These are phyloP conservation scores for Acestrorhynchus altus DNA, from an alignment of 2,797 vertebrate species.

Conservation along the genomic window DNA sequence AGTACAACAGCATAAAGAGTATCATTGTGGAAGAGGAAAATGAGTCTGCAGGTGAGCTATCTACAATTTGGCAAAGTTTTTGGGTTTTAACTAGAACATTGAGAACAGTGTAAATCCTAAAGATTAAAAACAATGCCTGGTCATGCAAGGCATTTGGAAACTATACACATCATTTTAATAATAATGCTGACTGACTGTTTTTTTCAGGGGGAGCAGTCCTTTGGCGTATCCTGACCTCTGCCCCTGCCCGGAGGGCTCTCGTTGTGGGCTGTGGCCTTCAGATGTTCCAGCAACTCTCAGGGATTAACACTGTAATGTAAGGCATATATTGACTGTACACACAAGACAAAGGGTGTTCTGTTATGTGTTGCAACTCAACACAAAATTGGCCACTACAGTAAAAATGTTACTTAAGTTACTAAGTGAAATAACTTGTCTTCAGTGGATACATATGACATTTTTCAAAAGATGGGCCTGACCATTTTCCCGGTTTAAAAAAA, in stretches of 20 bases:
- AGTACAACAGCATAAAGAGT: constrained; percentile 87
- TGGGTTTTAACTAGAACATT: background rate
- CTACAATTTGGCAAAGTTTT: background rate
- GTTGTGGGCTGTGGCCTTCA: constrained; percentile 93
- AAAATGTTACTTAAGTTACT: background rate
- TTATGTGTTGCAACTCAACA: background rate
- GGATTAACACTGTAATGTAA: constrained; percentile 98
- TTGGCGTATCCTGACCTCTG: constrained; percentile 86
- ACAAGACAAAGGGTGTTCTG: background rate
- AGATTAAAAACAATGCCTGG: background rate
- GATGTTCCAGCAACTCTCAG: constrained; percentile 97
- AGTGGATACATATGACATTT: background rate
- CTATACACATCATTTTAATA: background rate
- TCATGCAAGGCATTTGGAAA: background rate
- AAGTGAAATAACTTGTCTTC: background rate
- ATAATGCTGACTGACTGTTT: constrained; percentile 34
- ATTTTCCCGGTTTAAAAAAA: background rate
- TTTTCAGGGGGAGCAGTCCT: constrained; percentile 84
- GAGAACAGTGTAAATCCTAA: background rate
- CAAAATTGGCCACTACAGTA: background rate
- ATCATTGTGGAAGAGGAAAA: constrained; percentile 91
- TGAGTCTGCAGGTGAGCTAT: constrained; percentile 67
- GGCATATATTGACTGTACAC: constrained; percentile 61
- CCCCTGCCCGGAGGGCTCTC: constrained; percentile 89
- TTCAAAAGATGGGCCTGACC: background rate